A percentile compares a stretch with the other conserved stretches of the same genome.
Conservation (phyloP, 2,888 invertebrate species). For the Pyrrhia umbra region DNA sequence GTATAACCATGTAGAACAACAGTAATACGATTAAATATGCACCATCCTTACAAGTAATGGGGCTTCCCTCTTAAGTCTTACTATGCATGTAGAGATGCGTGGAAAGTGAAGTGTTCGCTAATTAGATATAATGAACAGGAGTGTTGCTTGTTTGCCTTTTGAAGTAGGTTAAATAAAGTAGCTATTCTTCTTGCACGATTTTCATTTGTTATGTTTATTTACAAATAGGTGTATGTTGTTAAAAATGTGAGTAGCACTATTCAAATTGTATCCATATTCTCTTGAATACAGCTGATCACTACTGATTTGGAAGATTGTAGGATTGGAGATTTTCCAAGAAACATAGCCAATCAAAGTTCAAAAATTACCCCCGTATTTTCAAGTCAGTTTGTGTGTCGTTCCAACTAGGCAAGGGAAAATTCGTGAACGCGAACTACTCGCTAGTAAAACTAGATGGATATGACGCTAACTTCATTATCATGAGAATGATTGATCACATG, state of each 20-base stretch:
- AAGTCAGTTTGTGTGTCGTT: neutral
- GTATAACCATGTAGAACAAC: slow-evolving; percentile 1
- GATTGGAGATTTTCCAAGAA: too few species aligned
- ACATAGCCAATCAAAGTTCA: too few species aligned
- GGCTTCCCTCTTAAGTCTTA: slow-evolving; percentile 59
- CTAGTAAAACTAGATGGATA: neutral
- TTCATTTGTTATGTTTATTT: neutral
- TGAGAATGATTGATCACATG: slow-evolving; percentile 48
- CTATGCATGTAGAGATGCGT: neutral
- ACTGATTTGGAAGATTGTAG: too few species aligned
- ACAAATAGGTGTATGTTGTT: too few species aligned
- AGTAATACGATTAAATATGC: slow-evolving; percentile 69
- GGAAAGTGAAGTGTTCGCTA: slow-evolving; percentile 34
- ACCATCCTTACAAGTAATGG: slow-evolving; percentile 45
- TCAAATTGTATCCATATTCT: too few species aligned
- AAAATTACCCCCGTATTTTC: too few species aligned
- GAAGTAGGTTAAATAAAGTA: neutral
- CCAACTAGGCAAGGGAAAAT: neutral
- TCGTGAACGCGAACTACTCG: slow-evolving; percentile 1
- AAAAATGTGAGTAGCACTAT: too few species aligned
- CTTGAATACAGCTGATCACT: too few species aligned
- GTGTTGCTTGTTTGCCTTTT: neutral
- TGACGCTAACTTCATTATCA: slow-evolving; percentile 38
- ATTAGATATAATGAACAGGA: slow-evolving; percentile 26
- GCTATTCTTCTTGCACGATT: neutral